These are phyloP conservation scores for Euwallacea similis DNA, from an alignment of 1,140 invertebrate genomes.

Conservation along the genomic window DNA sequence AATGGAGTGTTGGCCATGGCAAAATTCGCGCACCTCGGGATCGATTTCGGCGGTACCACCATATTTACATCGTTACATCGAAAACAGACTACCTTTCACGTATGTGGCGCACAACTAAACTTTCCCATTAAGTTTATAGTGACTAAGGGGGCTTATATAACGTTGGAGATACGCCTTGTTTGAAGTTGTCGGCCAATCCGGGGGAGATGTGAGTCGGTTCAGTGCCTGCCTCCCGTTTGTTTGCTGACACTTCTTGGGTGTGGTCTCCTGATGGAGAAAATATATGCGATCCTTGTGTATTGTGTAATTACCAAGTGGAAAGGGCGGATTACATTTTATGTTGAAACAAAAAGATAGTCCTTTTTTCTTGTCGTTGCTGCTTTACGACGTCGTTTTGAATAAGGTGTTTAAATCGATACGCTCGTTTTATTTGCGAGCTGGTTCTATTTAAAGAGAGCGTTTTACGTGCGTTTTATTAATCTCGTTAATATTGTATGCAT, in stretches of 20 bases:
- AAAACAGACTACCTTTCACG: slow-evolving; percentile 28
- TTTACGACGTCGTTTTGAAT: slow-evolving; percentile 30
- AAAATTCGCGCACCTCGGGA: slow-evolving; percentile 8
- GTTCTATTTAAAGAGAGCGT: slow-evolving; percentile 15
- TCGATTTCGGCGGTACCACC: slow-evolving; percentile 36
- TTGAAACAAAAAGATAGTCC: slow-evolving; percentile 23
- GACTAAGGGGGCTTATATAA: slow-evolving; percentile 42
- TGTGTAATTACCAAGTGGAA: slow-evolving; percentile 28
- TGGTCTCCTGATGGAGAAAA: slow-evolving; percentile 37
- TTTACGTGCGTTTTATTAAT: slow-evolving; percentile 24
- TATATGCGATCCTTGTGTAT: slow-evolving; percentile 14
- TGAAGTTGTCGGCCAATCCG: slow-evolving; percentile 39
- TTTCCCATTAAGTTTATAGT: slow-evolving; percentile 37
- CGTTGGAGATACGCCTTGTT: slow-evolving; percentile 37
- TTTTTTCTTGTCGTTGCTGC: slow-evolving; percentile 1
- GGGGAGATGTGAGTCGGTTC: slow-evolving; percentile 19
- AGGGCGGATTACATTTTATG: slow-evolving; percentile 28
- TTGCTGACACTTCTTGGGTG: slow-evolving; percentile 40
- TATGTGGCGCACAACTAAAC: slow-evolving; percentile 37
- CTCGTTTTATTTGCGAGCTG: slow-evolving; percentile 17
- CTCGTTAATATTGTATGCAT: slow-evolving; percentile 3
- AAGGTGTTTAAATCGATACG: slow-evolving; percentile 35
- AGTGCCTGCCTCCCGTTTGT: slow-evolving; percentile 39
- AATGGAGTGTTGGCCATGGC: slow-evolving; percentile 57
- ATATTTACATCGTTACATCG: slow-evolving; percentile 41